These are phyloP conservation scores for Drosophila conformis DNA, from an alignment of 2,888 invertebrate species.

Conservation along the genomic window DNA sequence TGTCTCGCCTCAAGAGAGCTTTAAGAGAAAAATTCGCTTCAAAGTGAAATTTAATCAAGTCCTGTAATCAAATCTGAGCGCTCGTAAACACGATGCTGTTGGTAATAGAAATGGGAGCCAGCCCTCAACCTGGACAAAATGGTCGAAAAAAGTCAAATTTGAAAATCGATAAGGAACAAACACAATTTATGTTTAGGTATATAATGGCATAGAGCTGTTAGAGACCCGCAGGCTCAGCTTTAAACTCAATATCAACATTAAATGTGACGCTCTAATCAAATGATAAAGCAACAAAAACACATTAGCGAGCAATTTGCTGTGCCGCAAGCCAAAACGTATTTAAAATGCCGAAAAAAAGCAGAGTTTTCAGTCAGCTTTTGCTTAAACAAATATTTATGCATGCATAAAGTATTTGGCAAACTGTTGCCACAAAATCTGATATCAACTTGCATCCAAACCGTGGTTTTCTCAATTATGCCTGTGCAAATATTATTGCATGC, in stretches of 20 bases:
- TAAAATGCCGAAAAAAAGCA: conserved; percentile 22
- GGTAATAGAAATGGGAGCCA: conserved; percentile 65
- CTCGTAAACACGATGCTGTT: conserved; percentile 42
- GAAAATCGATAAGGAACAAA: conserved; percentile 62
- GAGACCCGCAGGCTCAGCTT: conserved; percentile 29
- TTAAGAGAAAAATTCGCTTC: conserved; percentile 32
- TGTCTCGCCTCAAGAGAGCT: conserved; percentile 13
- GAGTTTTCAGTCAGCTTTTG: neutral
- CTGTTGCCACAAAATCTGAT: conserved; percentile 14
- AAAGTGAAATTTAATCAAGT: conserved; percentile 68
- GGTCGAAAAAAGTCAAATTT: conserved; percentile 47
- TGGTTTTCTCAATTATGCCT: conserved; percentile 29
- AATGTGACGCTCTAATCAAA: conserved; percentile 63
- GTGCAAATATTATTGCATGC: conserved; percentile 30
- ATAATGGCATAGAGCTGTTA: neutral
- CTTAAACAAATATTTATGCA: conserved; percentile 1
- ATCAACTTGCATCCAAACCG: conserved; percentile 4
- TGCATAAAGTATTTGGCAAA: conserved; percentile 13
- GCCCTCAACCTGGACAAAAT: conserved; percentile 32
- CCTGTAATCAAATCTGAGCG: conserved; percentile 70
- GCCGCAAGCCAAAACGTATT: conserved; percentile 47
- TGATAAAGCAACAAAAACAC: conserved; percentile 73
- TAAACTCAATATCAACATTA: conserved; percentile 70
- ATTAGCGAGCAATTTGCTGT: conserved; percentile 67
- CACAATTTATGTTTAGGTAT: conserved; percentile 27